Base-by-base conservation (phyloP, 2,797 vertebrate genomes). In the Momotus momota region DNA sequence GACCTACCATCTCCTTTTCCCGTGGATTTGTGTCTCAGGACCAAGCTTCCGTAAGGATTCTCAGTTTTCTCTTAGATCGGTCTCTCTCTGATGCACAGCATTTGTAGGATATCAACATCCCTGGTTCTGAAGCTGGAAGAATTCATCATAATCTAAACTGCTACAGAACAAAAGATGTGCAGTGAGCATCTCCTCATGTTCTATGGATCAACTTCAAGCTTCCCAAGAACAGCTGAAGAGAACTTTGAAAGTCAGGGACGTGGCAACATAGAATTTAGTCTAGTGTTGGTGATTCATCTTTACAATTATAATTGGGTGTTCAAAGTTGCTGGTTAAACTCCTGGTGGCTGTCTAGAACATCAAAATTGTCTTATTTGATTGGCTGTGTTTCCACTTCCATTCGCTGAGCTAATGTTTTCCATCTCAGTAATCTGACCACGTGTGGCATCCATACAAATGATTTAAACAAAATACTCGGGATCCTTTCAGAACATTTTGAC, bases 181-280 rank as follows among this genome's bases (percentile, higher is more conserved):
- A 55, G 27, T 25, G 12, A 71, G 21, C n/a, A 69, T 38, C 10
- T 88, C 20, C 6, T 86, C 66, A 38, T 25, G 27, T 25, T 55
- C 61, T 81, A 46, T 40, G 18, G 9, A 78, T 43, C 31, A 81
- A 8, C 40, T 79, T 23, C 20, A 61, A 9, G 41, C 14, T 88
- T 64, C 61, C 75, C 11, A 69, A 84, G 66, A 86, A 43, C 8
- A 61, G 19, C 6, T 3, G 2, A 57, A 38, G 26, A 81, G 12
- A 41, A 71, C 51, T 67, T 83, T 38, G 23, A 77, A 90, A 88
- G 20, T 60, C 73, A 81, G 21, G 69, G 41, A 64, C 77, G 69
- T 60, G 33, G 18, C 41, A 92, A 73, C 22, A 66, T 45, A 66
- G 26, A 80, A 86, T 83, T 62, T 48, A 81, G 16, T 58, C n/a